Conservation (phyloP, 2,113 vertebrate genomes). For the Ammospiza nelsoni region DNA sequence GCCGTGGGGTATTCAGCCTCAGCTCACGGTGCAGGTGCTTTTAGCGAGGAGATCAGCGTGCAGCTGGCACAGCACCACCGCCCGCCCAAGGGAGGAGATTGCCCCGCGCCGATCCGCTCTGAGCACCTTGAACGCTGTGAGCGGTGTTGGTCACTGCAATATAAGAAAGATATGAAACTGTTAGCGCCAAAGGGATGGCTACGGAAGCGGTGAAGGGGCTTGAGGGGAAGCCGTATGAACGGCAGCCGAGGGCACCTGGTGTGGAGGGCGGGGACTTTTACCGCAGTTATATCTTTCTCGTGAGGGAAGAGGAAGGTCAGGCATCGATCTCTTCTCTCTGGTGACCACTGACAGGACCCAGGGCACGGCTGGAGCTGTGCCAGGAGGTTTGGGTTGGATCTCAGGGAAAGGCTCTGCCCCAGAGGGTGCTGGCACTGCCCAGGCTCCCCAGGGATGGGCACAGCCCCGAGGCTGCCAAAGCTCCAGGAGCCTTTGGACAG, state of each 20-base stretch:
- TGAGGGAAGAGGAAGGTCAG: neutral
- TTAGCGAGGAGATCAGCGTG: neutral
- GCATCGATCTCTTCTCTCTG: no score
- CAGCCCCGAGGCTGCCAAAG: neutral
- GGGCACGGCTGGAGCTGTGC: fast-evolving
- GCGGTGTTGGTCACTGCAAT: neutral
- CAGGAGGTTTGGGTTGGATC: fast-evolving
- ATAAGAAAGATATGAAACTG: no score
- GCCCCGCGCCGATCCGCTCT: fast-evolving
- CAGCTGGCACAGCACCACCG: no score
- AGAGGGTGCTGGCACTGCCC: neutral
- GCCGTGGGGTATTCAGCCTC: no score
- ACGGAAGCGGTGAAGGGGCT: no score
- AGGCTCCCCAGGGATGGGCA: neutral
- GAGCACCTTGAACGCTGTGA: no score
- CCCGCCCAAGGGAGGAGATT: no score
- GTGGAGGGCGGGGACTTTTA: neutral
- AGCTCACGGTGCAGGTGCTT: fast-evolving
- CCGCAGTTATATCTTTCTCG: no score
- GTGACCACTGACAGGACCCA: neutral
- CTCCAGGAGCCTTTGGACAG: neutral
- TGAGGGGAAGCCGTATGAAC: neutral
- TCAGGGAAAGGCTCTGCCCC: neutral
- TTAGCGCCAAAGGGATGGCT: neutral
- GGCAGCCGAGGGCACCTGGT: neutral